Evolutionary conservation across 2,797 vertebrate genomes (phyloP).

Genomic region (Manis crassicaudata): DNA sequence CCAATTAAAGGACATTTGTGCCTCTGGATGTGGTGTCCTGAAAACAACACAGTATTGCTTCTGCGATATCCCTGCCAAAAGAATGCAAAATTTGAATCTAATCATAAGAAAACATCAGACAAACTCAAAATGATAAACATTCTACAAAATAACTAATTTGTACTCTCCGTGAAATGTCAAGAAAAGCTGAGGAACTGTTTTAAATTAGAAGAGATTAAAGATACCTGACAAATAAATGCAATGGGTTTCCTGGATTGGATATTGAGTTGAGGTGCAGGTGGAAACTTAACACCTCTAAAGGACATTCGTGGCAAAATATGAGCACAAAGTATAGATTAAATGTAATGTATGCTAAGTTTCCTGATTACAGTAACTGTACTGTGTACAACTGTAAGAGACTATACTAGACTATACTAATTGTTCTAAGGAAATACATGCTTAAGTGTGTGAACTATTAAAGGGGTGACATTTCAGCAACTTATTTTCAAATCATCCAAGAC

Average conservation of each 20-base stretch:
- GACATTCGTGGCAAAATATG: not conserved
- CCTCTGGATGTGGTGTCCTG: not conserved
- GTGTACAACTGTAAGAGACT: not conserved
- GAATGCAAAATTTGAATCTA: not conserved
- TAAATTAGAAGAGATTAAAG: not conserved
- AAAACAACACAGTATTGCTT: not conserved
- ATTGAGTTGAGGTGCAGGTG: not conserved
- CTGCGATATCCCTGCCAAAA: not conserved
- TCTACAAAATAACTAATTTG: not conserved
- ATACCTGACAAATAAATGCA: not conserved
- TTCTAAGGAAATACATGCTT: not conserved
- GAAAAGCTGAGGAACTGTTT: not conserved
- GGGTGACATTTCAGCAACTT: not conserved
- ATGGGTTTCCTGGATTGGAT: not conserved
- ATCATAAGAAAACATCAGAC: not conserved
- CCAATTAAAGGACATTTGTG: not conserved
- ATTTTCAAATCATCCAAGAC: not conserved
- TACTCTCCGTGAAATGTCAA: not conserved
- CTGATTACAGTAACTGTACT: not conserved
- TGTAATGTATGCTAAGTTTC: not conserved
- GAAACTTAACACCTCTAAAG: not conserved
- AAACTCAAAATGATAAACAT: not conserved
- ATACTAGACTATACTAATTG: not conserved
- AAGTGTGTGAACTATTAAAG: not conserved
- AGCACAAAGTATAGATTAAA: not conserved